phyloP scores from a whole-genome alignment of 1,140 invertebrate species.

The Pararge aegeria region DNA sequence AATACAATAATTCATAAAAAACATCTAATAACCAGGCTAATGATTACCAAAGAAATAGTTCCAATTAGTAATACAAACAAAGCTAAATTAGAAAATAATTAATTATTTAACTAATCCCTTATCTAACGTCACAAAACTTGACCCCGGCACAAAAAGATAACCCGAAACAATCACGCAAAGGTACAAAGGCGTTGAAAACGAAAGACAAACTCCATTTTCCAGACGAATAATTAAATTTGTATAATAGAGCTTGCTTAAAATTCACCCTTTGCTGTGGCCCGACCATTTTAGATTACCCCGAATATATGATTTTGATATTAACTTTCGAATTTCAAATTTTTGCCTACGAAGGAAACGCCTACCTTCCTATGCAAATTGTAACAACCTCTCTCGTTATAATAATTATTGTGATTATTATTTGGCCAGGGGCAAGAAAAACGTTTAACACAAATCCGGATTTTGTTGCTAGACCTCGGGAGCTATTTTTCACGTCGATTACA shows the following conservation, averaged over 20 bases:
- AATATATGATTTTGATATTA: conserved; percentile 31
- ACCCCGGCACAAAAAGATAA: conserved; percentile 26
- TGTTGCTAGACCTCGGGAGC: too few relatives aligned
- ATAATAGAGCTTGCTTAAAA: conserved; percentile 30
- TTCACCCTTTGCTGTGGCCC: conserved; percentile 26
- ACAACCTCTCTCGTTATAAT: too few relatives aligned
- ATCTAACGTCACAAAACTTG: conserved; percentile 38
- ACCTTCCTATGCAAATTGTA: too few relatives aligned
- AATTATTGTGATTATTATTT: too few relatives aligned
- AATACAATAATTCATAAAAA: not conserved
- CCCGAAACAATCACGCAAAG: conserved; percentile 38
- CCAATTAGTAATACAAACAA: conserved; percentile 2
- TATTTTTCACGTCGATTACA: too few relatives aligned
- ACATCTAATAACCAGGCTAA: not conserved
- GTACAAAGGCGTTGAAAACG: conserved; percentile 37
- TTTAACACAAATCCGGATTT: too few relatives aligned
- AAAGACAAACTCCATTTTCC: conserved; percentile 35
- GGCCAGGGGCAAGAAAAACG: too few relatives aligned
- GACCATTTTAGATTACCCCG: conserved; percentile 18
- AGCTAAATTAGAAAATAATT: conserved; percentile 12
- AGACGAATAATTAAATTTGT: conserved; percentile 35
- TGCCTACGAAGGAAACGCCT: conserved; percentile 2
- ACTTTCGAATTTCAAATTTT: conserved; percentile 14
- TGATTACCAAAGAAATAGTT: not conserved
- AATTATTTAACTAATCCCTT: conserved; percentile 33